These are phyloP conservation scores for Propithecus coquereli DNA, from an alignment of 2,113 vertebrate genomes.

Conservation along the genomic window DNA sequence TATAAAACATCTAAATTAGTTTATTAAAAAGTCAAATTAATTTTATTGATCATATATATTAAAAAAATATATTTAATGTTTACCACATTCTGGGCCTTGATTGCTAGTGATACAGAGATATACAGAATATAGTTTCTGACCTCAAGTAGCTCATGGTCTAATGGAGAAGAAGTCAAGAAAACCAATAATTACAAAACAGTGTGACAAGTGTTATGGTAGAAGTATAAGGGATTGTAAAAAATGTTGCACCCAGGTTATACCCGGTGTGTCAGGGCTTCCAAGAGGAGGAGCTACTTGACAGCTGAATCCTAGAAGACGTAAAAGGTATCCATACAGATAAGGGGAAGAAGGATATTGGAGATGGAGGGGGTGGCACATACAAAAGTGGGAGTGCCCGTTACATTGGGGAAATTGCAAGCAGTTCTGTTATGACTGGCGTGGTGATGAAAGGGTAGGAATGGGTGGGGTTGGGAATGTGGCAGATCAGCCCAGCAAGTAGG, in stretches of 20 bases:
- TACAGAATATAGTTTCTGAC: neutral
- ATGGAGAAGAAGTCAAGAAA: slow-evolving; percentile 18
- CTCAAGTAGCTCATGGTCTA: neutral
- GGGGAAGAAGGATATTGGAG: neutral
- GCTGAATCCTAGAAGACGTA: neutral
- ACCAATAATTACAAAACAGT: neutral
- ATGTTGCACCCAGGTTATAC: neutral
- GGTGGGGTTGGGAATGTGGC: neutral
- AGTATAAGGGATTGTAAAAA: neutral
- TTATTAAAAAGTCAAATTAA: neutral
- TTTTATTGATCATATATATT: neutral
- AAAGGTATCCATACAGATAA: neutral
- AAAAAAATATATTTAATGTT: neutral
- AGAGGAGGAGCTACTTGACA: neutral
- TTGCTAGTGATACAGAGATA: neutral
- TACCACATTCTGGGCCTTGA: neutral
- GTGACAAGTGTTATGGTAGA: neutral
- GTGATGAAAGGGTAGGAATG: neutral
- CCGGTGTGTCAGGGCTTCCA: neutral
- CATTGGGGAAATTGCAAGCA: neutral
- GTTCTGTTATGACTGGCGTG: neutral
- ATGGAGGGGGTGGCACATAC: neutral
- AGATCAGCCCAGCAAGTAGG: neutral
- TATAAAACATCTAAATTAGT: neutral
- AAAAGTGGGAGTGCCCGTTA: neutral